phyloP scores from a whole-genome alignment of 2,113 vertebrate genomes.

The Orientallactaga bullata region DNA sequence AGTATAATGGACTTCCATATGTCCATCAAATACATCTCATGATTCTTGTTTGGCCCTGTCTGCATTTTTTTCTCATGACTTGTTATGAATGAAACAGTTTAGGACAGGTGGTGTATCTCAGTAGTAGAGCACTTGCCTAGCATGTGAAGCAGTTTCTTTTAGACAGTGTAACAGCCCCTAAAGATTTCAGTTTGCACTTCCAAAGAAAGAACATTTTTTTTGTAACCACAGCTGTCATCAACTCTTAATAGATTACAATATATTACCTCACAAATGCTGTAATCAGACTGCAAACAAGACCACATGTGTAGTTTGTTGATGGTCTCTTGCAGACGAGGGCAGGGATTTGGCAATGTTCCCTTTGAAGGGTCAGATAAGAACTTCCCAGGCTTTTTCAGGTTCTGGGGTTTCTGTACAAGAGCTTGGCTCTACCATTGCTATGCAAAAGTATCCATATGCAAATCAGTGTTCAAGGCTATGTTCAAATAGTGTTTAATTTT shows the following conservation, averaged over 20 bases:
- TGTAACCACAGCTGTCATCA: not conserved
- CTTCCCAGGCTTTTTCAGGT: too few species aligned
- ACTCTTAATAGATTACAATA: not conserved
- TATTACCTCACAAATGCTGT: not conserved
- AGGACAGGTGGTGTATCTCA: not conserved
- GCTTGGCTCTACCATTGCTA: not conserved
- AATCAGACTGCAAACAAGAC: not conserved
- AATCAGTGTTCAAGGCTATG: not conserved
- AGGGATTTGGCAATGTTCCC: not conserved
- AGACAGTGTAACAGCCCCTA: not conserved
- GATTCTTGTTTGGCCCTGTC: not conserved
- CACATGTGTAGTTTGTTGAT: not conserved
- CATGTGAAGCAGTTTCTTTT: not conserved
- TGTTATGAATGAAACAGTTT: not conserved
- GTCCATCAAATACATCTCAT: not conserved
- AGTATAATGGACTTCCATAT: not conserved
- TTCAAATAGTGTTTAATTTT: not conserved
- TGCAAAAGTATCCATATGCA: not conserved
- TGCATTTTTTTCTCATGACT: not conserved
- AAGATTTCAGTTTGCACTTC: not conserved
- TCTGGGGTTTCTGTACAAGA: not conserved
- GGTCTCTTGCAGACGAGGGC: not conserved
- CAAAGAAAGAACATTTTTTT: conserved; percentile 10
- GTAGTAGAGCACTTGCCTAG: not conserved
- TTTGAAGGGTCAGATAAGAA: not conserved